Percentiles rank a stretch among this genome's conserved stretches.
These are phyloP conservation scores for Thermophis baileyi DNA, from an alignment of 2,113 vertebrate species.

Conservation along the genomic window DNA sequence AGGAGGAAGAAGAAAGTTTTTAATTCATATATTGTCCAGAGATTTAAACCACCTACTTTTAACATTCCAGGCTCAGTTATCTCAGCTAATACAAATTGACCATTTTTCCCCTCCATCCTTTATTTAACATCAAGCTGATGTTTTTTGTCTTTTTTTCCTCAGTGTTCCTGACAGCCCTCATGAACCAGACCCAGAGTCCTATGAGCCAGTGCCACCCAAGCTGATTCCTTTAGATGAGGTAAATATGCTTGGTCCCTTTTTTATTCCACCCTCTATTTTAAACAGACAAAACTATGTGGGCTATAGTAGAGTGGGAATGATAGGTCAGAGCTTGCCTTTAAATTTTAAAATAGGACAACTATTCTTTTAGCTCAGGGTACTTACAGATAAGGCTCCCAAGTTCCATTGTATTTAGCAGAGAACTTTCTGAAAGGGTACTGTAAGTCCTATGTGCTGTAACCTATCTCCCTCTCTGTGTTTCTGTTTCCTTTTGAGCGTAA, in stretches of 20 bases:
- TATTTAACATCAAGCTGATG: background rate
- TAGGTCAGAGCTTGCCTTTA: background rate
- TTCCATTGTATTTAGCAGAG: no score
- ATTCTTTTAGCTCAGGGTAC: background rate
- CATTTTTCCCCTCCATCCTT: accelerated
- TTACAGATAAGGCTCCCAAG: background rate
- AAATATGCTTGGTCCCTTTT: background rate
- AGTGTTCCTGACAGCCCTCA: constrained; percentile 81
- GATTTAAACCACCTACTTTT: background rate
- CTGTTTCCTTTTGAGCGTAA: background rate
- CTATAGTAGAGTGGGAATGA: background rate
- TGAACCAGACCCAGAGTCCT: constrained; percentile 88
- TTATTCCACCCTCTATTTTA: background rate
- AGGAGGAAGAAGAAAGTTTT: background rate
- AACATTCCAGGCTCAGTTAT: background rate
- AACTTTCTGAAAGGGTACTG: background rate
- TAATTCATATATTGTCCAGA: background rate
- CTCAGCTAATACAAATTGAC: background rate
- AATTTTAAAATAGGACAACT: background rate
- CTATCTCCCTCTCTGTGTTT: background rate
- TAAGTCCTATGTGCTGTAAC: background rate
- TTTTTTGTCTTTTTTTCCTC: background rate
- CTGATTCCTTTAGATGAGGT: constrained; percentile 92
- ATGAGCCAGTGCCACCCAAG: constrained; percentile 85
- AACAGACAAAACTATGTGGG: background rate